These are phyloP conservation scores for Polypterus bichir DNA, from an alignment of 2,113 vertebrate species.

Conservation along the genomic window DNA sequence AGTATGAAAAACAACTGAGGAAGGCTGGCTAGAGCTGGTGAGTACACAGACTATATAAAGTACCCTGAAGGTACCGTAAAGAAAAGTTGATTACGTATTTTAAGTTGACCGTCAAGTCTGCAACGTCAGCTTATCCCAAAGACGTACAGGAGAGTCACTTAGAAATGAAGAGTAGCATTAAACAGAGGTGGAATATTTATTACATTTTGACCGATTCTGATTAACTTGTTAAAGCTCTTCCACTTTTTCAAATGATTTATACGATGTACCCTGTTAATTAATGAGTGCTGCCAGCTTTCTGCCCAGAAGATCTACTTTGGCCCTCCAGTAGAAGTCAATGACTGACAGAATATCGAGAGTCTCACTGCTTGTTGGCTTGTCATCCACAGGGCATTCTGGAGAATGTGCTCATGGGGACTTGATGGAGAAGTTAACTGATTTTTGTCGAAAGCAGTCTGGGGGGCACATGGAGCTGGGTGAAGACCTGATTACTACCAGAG, in stretches of 20 bases:
- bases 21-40: too few relatives aligned
- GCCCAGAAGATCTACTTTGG: neutral
- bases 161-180: too few relatives aligned
- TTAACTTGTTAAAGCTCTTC: neutral
- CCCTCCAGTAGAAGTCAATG: too few relatives aligned
- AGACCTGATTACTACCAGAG: neutral
- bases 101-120: too few relatives aligned
- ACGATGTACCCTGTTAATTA: neutral
- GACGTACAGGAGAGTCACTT: too few relatives aligned
- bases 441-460: conserved; percentile 19
- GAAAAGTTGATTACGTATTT: too few relatives aligned
- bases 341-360: too few relatives aligned
- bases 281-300: neutral
- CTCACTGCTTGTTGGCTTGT: neutral
- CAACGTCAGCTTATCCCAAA: too few relatives aligned
- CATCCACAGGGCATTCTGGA: conserved; percentile 12
- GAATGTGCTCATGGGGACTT: conserved; percentile 7
- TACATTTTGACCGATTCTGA: neutral
- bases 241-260: neutral
- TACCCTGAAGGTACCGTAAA: too few relatives aligned
- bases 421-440: conserved; percentile 25
- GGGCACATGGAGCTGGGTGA: neutral
- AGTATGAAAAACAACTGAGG: too few relatives aligned
- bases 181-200: too few relatives aligned
- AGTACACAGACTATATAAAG: too few relatives aligned